These are phyloP conservation scores for Caenorhabditis remanei DNA, from an alignment of 1,140 invertebrate genomes.

Conservation along the genomic window DNA sequence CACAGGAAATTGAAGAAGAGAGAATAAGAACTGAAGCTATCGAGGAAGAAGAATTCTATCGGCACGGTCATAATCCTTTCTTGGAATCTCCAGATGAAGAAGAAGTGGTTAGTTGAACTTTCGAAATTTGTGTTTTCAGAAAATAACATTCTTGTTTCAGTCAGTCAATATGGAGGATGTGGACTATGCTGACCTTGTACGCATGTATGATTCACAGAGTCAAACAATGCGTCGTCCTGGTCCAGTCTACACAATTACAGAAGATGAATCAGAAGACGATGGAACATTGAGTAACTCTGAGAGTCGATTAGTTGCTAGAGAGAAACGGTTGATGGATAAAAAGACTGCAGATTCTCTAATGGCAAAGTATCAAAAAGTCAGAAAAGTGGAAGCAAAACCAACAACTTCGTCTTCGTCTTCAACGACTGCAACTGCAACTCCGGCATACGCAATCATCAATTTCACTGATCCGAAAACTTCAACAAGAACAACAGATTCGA, in stretches of 20 bases:
- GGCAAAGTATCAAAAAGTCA: slow-evolving; percentile 40
- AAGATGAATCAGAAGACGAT: slow-evolving; percentile 73
- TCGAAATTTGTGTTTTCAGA: background rate
- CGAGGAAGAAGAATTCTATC: slow-evolving; percentile 39
- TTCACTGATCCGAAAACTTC: slow-evolving; percentile 7
- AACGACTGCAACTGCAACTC: slow-evolving; percentile 17
- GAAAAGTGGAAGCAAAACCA: slow-evolving; percentile 7
- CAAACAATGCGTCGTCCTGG: slow-evolving; percentile 70
- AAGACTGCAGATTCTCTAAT: slow-evolving; percentile 39
- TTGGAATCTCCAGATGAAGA: slow-evolving; percentile 71
- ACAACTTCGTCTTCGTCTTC: slow-evolving; percentile 1
- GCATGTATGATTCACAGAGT: slow-evolving; percentile 34
- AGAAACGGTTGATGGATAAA: slow-evolving; percentile 49
- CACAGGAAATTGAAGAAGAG: slow-evolving; percentile 42
- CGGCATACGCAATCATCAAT: slow-evolving; percentile 45
- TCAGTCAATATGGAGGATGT: slow-evolving; percentile 72
- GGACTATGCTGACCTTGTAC: slow-evolving; percentile 34
- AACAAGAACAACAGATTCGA: slow-evolving; percentile 37
- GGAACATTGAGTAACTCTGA: slow-evolving; percentile 69
- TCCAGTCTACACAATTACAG: slow-evolving; percentile 77
- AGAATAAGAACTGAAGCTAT: slow-evolving; percentile 9
- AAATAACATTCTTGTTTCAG: slow-evolving; percentile 65
- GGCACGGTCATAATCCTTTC: slow-evolving; percentile 70
- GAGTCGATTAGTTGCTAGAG: slow-evolving; percentile 50
- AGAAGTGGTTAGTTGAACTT: slow-evolving; percentile 60